Evolutionary conservation across 2,888 invertebrate genomes (phyloP), one percentile per base, ranked within the genome.

Genomic region (Pollenia labialis): DNA sequence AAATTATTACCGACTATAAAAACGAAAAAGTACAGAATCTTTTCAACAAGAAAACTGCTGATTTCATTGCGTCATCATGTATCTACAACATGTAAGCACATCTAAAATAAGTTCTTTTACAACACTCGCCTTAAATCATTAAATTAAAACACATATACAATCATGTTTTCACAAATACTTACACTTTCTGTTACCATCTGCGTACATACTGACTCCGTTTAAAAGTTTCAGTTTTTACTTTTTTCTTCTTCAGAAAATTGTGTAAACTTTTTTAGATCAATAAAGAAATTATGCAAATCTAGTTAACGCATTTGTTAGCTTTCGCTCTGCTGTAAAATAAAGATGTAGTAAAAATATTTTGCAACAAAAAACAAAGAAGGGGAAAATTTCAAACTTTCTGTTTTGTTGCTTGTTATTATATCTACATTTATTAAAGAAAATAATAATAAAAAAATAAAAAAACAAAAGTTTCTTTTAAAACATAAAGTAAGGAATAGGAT

Each of bases 221-320:
- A 68, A 68, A 68, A 68, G 48, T 48, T 50, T 50, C 32, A 23
- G 12, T 4, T 46, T 46, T 56, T 12, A 14, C 14, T 58, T 12
- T 56, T 23, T 56, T 32, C 18, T 10, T 11, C 23, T 32, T 16
- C 3, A 16, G 23, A 54, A 23, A 14, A 44, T 60, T 56, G 32
- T 66, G 32, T 12, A 66, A 81, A 81, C 72, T 72, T 81, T 72
- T 62, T 56, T 48, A 56, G 81, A 81, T 81, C 81, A 81, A 81
- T 81, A 81, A 81, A 81, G 81, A 81, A 81, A 81, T 81, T 81
- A 81, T 81, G 64, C 66, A 81, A 81, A 81, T 81, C 46, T 64
- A 66, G 71, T 72, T 64, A 72, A 72, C n/a, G 79, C 32, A 58
- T 60, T 69, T 60, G 60, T 23, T 56, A 23, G 56, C 18, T 23